Conservation (phyloP, 2,797 vertebrate species). For the Eleutherodactylus coqui region DNA sequence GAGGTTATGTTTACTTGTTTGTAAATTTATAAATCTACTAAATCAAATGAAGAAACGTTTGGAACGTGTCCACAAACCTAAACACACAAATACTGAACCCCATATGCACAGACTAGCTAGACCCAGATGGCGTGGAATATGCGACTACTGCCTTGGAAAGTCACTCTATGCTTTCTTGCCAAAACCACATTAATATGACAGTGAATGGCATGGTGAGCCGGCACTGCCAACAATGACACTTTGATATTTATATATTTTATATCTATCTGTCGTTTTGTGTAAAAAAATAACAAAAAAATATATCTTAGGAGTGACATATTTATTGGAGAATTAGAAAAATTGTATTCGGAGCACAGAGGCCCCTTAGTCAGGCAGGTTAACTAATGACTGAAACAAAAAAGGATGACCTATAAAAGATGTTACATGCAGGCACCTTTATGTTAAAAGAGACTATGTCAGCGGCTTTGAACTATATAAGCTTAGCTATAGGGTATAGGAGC, state of each 20-base stretch:
- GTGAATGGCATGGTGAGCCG: neutral
- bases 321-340: too few species aligned
- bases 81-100: neutral
- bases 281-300: too few species aligned
- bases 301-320: too few species aligned
- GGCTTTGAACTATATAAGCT: too few species aligned
- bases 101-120: constrained; percentile 22
- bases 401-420: too few species aligned
- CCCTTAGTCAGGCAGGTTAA: too few species aligned
- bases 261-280: neutral
- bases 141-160: constrained; percentile 34
- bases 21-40: neutral
- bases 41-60: constrained; percentile 1
- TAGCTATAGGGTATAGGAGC: too few species aligned
- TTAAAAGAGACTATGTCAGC: too few species aligned
- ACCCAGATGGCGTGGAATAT: constrained; percentile 43
- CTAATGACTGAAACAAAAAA: too few species aligned
- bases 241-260: neutral
- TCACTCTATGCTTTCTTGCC: constrained; percentile 5
- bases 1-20: neutral
- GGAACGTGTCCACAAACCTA: constrained; percentile 12
- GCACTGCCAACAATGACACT: constrained; percentile 9
- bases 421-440: too few species aligned
- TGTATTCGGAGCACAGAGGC: too few species aligned
- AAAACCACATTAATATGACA: constrained; percentile 30